These are phyloP conservation scores for Anarrhichthys ocellatus DNA, from an alignment of 2,113 vertebrate species.

Conservation along the genomic window DNA sequence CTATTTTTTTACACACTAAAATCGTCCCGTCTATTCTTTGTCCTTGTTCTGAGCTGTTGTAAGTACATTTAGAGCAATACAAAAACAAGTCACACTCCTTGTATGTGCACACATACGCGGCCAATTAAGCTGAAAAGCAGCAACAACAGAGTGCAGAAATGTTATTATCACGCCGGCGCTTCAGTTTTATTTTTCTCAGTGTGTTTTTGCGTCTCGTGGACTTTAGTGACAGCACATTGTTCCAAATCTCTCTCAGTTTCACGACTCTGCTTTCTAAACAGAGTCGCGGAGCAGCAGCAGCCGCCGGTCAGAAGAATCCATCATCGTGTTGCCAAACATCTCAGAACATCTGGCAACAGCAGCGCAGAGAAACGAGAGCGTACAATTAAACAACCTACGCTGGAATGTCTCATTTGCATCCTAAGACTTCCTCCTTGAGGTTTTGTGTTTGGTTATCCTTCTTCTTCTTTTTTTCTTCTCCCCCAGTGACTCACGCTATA, in stretches of 20 bases:
- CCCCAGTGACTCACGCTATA: conserved; percentile 42
- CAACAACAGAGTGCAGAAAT: neutral
- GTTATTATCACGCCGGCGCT: neutral
- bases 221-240: conserved; percentile 15
- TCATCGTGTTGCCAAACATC: conserved; percentile 61
- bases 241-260: conserved; percentile 43
- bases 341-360: conserved; percentile 43
- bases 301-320: conserved; percentile 32
- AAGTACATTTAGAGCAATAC: neutral
- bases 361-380: conserved; percentile 28
- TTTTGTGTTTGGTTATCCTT: conserved; percentile 64
- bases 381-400: conserved; percentile 56
- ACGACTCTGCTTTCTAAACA: conserved; percentile 47
- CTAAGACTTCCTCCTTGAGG: conserved; percentile 62
- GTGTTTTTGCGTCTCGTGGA: conserved; percentile 4
- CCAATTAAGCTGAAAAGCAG: neutral
- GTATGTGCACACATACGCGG: neutral
- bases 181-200: neutral
- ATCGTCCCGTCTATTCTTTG: neutral
- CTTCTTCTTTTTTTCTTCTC: conserved; percentile 12
- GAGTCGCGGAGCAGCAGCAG: conserved; percentile 18
- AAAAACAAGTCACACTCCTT: neutral
- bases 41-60: neutral
- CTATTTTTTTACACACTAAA: too few relatives aligned
- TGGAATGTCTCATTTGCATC: conserved; percentile 64